Evolutionary conservation across 2,797 vertebrate genomes (phyloP).

Genomic region (Malacoctenus gilli): DNA sequence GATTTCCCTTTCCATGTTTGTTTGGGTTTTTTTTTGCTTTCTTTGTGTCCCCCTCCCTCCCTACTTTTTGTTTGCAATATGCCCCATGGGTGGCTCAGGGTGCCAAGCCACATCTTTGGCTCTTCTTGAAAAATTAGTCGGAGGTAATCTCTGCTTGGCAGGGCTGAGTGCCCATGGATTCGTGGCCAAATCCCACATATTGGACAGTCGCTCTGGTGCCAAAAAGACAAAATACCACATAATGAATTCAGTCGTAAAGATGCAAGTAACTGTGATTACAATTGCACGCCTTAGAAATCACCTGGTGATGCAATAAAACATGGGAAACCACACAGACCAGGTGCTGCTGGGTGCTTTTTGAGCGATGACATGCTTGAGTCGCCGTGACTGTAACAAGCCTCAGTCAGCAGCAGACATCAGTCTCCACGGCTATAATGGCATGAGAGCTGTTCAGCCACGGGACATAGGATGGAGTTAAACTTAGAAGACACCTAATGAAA

Average conservation of each 20-base stretch:
- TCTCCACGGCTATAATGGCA: not conserved
- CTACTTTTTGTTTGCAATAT: slow-evolving; percentile 12
- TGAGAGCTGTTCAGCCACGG: not conserved
- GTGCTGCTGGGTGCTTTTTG: not conserved
- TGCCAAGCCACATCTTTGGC: slow-evolving; percentile 75
- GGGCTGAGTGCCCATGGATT: slow-evolving; percentile 55
- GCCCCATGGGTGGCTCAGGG: slow-evolving; percentile 44
- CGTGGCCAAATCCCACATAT: slow-evolving; percentile 52
- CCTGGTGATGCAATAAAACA: slow-evolving; percentile 22
- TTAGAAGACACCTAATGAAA: not conserved
- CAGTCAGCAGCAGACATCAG: not conserved
- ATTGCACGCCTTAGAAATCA: not conserved
- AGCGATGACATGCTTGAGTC: not conserved
- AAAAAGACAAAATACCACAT: slow-evolving; percentile 12
- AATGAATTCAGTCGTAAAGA: slow-evolving; percentile 20
- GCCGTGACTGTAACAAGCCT: not conserved
- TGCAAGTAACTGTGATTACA: slow-evolving; percentile 3
- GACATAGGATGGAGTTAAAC: not conserved
- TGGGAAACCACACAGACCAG: not conserved
- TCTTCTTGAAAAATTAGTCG: slow-evolving; percentile 78
- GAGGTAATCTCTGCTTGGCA: slow-evolving; percentile 80
- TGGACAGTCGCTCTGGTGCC: slow-evolving; percentile 1
- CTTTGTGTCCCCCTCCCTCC: too few species aligned
- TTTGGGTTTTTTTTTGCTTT: not conserved
- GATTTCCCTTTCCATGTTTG: slow-evolving; percentile 31